A percentile compares a stretch with the other conserved stretches of the same genome.
Evolutionary conservation across 2,797 vertebrate genomes (phyloP).

Genomic region (Epinephelus malabaricus): DNA sequence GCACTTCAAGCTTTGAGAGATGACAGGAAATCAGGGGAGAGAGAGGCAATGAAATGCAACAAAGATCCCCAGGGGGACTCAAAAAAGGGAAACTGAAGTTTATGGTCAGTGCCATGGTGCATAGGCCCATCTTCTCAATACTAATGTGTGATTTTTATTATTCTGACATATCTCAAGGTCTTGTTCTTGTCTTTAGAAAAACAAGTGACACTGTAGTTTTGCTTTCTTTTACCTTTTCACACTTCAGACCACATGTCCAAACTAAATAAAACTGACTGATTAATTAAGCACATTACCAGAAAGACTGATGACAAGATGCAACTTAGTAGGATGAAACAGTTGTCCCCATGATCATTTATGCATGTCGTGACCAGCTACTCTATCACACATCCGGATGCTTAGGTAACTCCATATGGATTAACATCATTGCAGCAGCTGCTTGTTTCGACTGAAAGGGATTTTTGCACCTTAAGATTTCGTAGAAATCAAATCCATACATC

Average conservation of each 20-base stretch:
- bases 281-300: background rate
- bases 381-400: conserved; percentile 5
- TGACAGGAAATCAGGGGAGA: background rate
- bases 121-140: background rate
- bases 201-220: background rate
- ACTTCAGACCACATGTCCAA: background rate
- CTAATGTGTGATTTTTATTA: background rate
- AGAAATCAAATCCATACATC: conserved; percentile 49
- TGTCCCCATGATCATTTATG: too few relatives aligned
- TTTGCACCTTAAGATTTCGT: conserved; percentile 23
- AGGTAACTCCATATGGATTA: conserved; percentile 13
- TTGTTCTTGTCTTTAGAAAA: background rate
- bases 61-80: background rate
- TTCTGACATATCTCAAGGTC: background rate
- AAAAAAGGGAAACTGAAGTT: background rate
- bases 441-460: conserved; percentile 38
- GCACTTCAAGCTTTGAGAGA: conserved; percentile 1
- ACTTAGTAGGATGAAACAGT: background rate
- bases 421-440: conserved; percentile 30
- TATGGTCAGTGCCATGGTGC: background rate
- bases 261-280: background rate
- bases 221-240: background rate
- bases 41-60: background rate
- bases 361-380: too few relatives aligned
- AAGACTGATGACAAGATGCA: background rate